Percentiles rank a stretch among this genome's conserved stretches.
These are phyloP conservation scores for Gallinago jamesoni DNA, from an alignment of 2,113 vertebrate species.

Conservation along the genomic window DNA sequence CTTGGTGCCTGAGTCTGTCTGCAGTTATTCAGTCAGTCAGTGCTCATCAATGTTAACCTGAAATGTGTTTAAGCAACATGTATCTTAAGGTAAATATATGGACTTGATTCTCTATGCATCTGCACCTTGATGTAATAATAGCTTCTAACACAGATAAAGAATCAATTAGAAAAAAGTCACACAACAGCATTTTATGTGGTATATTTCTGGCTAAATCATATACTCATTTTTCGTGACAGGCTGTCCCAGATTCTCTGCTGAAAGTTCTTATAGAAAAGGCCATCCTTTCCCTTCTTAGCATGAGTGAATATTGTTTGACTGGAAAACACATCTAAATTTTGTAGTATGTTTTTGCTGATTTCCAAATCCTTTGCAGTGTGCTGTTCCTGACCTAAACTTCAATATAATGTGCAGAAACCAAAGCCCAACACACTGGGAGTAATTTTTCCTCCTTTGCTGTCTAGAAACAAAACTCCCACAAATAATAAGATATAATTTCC, in stretches of 20 bases:
- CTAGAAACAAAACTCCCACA: neutral
- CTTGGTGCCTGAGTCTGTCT: neutral
- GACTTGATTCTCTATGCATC: neutral
- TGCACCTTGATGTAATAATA: neutral
- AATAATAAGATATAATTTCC: neutral
- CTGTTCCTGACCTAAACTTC: neutral
- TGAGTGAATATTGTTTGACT: neutral
- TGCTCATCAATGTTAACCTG: neutral
- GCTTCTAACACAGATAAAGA: neutral
- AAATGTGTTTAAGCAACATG: neutral
- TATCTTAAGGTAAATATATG: neutral
- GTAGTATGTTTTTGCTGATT: neutral
- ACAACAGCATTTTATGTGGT: neutral
- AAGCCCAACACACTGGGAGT: neutral
- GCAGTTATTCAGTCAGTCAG: neutral
- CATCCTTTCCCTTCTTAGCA: neutral
- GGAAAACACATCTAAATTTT: neutral
- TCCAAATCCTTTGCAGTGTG: neutral
- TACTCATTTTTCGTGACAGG: neutral
- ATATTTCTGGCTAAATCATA: neutral
- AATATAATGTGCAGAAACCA: neutral
- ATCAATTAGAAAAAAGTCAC: neutral
- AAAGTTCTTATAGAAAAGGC: neutral
- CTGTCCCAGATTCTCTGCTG: neutral
- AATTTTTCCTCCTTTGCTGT: neutral